phyloP scores from a whole-genome alignment of 1,140 invertebrate genomes.

The Maconellicoccus hirsutus region DNA sequence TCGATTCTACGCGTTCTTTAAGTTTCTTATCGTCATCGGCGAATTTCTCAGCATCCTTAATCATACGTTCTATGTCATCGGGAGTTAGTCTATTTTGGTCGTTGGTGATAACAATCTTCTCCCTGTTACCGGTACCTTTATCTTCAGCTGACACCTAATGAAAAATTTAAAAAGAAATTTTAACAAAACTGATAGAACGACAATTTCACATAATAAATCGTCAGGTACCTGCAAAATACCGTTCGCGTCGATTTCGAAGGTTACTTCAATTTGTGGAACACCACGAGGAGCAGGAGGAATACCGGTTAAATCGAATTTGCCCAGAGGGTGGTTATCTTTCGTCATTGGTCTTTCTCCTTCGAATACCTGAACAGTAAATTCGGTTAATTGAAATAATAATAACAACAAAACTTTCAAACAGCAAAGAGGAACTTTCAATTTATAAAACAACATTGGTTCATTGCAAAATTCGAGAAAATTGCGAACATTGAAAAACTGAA shows the following conservation, averaged over 20 bases:
- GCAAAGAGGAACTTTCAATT: background rate
- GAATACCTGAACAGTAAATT: constrained; percentile 68
- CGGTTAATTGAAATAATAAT: background rate
- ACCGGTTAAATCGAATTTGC: constrained; percentile 96
- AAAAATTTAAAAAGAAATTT: background rate
- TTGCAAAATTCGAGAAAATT: no score
- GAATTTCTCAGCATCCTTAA: constrained; percentile 96
- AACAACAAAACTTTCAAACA: background rate
- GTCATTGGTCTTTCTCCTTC: constrained; percentile 99
- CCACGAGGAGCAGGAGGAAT: constrained; percentile 95
- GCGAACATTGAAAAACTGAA: no score
- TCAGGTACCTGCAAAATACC: constrained; percentile 69
- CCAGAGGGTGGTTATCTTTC: constrained; percentile 95
- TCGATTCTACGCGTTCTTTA: constrained; percentile 91
- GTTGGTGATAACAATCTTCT: constrained; percentile 98
- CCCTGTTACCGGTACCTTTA: constrained; percentile 95
- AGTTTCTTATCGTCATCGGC: constrained; percentile 97
- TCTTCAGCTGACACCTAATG: constrained; percentile 92
- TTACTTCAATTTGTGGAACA: constrained; percentile 98
- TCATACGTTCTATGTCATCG: constrained; percentile 98
- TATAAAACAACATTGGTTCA: no score
- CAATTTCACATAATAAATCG: background rate
- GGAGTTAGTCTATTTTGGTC: constrained; percentile 93
- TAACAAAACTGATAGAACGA: background rate
- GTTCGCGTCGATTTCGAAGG: constrained; percentile 98